Evolutionary conservation across 2,797 vertebrate genomes (phyloP), one percentile per base, ranked within the genome.

Genomic region (Parauchenoglanis ngamensis): DNA sequence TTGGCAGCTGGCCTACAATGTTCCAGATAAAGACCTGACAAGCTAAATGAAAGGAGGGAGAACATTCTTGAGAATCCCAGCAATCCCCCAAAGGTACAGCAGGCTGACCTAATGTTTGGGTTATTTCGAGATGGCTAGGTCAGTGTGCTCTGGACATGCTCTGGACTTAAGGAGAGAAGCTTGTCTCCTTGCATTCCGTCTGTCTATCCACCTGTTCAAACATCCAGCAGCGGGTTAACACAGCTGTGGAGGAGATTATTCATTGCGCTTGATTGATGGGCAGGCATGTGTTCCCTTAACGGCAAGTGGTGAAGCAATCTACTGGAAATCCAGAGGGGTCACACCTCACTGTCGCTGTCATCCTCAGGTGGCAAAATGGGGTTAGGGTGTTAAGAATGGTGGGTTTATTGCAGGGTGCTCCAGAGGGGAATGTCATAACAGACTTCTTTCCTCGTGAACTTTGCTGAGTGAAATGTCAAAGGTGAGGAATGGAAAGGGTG

Each of bases 161-260:
- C 46, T 54, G 67, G 4, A 6, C n/a, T 70, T 15, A 78, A 67
- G 35, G 61, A 59, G 31, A 73, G 65, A 72, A 56, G 19, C 44
- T 21, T 44, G 70, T 46, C 31, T 15, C 49, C 49, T 56, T 46
- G 23, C 10, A 40, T 67, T 90, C 87, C 77, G 83, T 91, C 91
- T 91, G 86, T 83, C 89, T 83, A 82, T 84, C 63, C 89, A 49
- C 84, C 84, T 89, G 61, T 87, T 84, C 40, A 13, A 86, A 89
- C 83, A 75, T 88, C 85, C 88, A 91, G 91, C 90, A 91, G 90
- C 90, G 90, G 89, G 81, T 83, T 28, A 13, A 75, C 84, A 89
- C 92, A 93, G 92, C 92, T 93, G 92, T 72, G 67, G 88, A 88
- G 80, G 84, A 88, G 89, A 89, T 90, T 83, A 87, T 86, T 54